Conservation (phyloP, 2,888 invertebrate genomes). For the Aspidiotus rigidus region DNA sequence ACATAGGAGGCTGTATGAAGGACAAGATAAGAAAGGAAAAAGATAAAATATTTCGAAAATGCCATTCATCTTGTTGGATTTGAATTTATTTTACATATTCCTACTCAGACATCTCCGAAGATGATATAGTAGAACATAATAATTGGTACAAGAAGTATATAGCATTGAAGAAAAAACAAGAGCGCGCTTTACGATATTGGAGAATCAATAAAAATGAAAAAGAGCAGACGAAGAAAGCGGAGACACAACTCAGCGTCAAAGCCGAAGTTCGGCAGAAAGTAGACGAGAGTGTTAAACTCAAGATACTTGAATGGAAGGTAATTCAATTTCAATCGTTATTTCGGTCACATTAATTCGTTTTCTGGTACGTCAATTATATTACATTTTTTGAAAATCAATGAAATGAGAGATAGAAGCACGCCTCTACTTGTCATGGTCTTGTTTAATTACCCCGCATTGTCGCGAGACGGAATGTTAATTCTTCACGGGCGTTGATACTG, state of each 20-base stretch:
- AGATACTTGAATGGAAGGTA: constrained; percentile 30
- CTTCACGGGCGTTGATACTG: too few relatives aligned
- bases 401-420: too few relatives aligned
- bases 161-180: constrained; percentile 18
- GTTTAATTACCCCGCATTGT: too few relatives aligned
- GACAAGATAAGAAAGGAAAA: too few relatives aligned
- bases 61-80: too few relatives aligned
- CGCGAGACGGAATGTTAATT: too few relatives aligned
- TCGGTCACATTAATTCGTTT: not conserved
- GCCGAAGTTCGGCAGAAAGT: not conserved
- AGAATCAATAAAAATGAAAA: constrained; percentile 18
- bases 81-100: too few relatives aligned
- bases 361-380: too few relatives aligned
- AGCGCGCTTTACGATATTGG: constrained; percentile 23
- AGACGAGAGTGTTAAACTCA: constrained; percentile 7
- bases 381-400: too few relatives aligned
- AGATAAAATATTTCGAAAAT: too few relatives aligned
- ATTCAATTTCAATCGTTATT: not conserved
- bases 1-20: too few relatives aligned
- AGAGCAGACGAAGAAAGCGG: not conserved
- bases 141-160: constrained; percentile 31
- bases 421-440: too few relatives aligned
- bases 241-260: not conserved
- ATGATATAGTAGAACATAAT: constrained; percentile 24
- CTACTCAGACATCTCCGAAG: constrained; percentile 24